These are phyloP conservation scores for Drosophila macrospina DNA, from an alignment of 2,888 invertebrate species.

Conservation along the genomic window DNA sequence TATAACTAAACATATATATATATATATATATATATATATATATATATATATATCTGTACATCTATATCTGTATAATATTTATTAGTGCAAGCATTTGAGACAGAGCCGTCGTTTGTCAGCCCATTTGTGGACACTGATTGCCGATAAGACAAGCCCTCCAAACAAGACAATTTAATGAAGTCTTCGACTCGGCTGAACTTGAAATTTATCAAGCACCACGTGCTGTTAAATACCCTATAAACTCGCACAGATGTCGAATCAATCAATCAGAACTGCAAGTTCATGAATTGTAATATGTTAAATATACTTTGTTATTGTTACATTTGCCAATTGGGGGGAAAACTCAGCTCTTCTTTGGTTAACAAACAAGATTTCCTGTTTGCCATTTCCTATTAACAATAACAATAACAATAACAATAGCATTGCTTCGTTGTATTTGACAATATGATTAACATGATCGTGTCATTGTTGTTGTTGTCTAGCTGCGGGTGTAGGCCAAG, in stretches of 20 bases:
- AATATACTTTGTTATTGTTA: too few species aligned
- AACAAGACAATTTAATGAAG: slow-evolving; percentile 58
- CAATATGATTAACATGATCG: slow-evolving; percentile 18
- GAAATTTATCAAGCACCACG: slow-evolving; percentile 32
- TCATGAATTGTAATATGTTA: too few species aligned
- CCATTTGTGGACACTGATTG: slow-evolving; percentile 35
- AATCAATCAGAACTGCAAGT: too few species aligned
- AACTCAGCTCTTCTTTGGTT: too few species aligned
- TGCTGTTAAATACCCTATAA: neutral
- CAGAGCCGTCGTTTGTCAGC: slow-evolving; percentile 23
- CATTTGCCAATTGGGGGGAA: too few species aligned
- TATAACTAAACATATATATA: too few species aligned
- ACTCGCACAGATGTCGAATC: too few species aligned
- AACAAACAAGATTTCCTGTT: neutral
- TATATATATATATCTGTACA: neutral
- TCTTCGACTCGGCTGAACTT: slow-evolving; percentile 53
- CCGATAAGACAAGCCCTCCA: slow-evolving; percentile 46
- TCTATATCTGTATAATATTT: neutral
- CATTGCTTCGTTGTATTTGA: too few species aligned
- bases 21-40: neutral
- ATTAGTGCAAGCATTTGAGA: slow-evolving; percentile 3
- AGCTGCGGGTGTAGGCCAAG: slow-evolving; percentile 36
- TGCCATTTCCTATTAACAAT: slow-evolving; percentile 19
- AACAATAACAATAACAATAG: too few species aligned
- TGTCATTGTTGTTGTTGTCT: slow-evolving; percentile 32